phyloP scores from a whole-genome alignment of 1,140 invertebrate genomes.

The Rhysida immarginata region DNA sequence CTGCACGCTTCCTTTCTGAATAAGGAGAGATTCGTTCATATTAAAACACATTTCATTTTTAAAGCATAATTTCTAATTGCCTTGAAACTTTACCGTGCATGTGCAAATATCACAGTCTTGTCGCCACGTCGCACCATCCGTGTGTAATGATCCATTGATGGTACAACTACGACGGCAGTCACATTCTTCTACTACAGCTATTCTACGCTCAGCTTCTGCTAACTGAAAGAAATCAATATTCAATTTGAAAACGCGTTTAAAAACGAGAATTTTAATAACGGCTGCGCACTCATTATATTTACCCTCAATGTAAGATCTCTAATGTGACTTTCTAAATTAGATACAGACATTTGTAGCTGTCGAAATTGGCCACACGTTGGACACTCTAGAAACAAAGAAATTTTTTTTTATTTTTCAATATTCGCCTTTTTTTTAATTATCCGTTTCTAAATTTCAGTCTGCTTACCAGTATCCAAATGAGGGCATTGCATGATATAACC shows the following conservation, averaged over 20 bases:
- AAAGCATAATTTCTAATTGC: no score
- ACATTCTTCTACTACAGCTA: constrained; percentile 64
- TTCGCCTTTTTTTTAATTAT: background rate
- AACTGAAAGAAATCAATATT: constrained; percentile 42
- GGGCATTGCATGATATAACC: constrained; percentile 76
- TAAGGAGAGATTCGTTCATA: no score
- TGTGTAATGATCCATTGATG: constrained; percentile 56
- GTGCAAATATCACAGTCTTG: constrained; percentile 63
- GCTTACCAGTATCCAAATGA: constrained; percentile 47
- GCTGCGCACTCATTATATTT: constrained; percentile 23
- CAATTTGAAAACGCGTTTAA: no score
- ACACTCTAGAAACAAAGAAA: constrained; percentile 44
- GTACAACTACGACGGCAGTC: constrained; percentile 76
- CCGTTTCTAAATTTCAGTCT: no score
- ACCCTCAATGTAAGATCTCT: constrained; percentile 50
- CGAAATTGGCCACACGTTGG: constrained; percentile 79
- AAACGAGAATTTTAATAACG: constrained; percentile 1
- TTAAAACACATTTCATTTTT: no score
- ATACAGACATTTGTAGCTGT: constrained; percentile 55
- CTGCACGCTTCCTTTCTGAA: constrained; percentile 60
- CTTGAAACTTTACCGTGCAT: constrained; percentile 62
- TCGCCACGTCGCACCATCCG: constrained; percentile 66
- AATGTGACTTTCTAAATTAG: constrained; percentile 44
- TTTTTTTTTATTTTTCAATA: background rate
- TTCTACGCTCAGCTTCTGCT: constrained; percentile 52